phyloP scores from a whole-genome alignment of 1,140 invertebrate genomes.

The Aradophagus sp. region DNA sequence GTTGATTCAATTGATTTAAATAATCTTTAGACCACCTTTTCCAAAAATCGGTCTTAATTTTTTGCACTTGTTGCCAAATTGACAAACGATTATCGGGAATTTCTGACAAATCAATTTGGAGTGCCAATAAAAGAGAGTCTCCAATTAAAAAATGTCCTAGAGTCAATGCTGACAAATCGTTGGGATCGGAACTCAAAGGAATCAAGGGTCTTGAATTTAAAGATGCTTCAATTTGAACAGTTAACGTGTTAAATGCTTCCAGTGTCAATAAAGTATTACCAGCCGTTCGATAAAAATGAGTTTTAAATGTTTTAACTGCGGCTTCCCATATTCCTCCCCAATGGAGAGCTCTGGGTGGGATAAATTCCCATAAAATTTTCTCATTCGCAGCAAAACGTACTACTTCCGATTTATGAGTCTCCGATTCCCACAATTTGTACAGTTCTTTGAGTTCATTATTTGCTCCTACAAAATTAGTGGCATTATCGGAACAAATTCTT shows the following conservation, averaged over 20 bases:
- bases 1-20: constrained; percentile 24
- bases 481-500: constrained; percentile 20
- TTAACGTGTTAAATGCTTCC: constrained; percentile 19
- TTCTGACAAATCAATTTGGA: constrained; percentile 18
- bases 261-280: constrained; percentile 12
- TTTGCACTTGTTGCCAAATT: constrained; percentile 25
- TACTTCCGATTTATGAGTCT: not conserved
- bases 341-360: constrained; percentile 47
- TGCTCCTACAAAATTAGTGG: constrained; percentile 16
- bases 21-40: constrained; percentile 26
- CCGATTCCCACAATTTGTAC: not conserved
- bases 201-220: constrained; percentile 24
- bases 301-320: constrained; percentile 56
- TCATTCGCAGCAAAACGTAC: constrained; percentile 10
- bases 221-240: constrained; percentile 10
- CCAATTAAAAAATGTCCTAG: constrained; percentile 36
- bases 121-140: constrained; percentile 5
- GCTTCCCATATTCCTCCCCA: constrained; percentile 57
- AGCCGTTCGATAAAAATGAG: constrained; percentile 20
- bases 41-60: constrained; percentile 19
- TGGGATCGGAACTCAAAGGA: constrained; percentile 13
- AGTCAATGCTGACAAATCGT: constrained; percentile 22
- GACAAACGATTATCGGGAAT: constrained; percentile 11
- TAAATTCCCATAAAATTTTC: constrained; percentile 44
- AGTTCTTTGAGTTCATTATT: constrained; percentile 17